Conservation (phyloP, 2,888 invertebrate genomes). For the Lasioglossum calceatum region DNA sequence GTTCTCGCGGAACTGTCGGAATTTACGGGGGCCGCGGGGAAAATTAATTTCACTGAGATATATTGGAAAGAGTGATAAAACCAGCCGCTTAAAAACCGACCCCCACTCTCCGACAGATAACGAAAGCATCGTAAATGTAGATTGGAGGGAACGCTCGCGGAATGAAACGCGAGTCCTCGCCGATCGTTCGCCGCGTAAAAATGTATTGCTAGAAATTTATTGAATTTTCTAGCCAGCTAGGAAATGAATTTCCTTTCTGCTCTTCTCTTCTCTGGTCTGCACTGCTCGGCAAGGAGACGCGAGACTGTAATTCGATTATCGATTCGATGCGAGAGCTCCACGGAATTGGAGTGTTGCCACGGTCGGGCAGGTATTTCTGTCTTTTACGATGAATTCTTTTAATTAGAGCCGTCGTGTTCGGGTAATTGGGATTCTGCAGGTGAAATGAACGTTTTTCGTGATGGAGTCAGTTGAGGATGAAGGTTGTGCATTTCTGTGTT, state of each 20-base stretch:
- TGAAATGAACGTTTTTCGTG: not conserved
- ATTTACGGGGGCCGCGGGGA: slow-evolving; percentile 37
- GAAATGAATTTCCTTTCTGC: not conserved
- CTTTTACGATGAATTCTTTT: slow-evolving; percentile 10
- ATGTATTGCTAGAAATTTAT: slow-evolving; percentile 45
- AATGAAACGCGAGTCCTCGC: slow-evolving; percentile 5
- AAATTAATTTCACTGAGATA: slow-evolving; percentile 51
- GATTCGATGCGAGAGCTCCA: not conserved
- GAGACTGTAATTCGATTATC: slow-evolving; percentile 11
- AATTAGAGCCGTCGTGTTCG: not conserved
- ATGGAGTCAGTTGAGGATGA: not conserved
- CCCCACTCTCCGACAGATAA: slow-evolving; percentile 40
- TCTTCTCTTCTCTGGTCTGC: not conserved
- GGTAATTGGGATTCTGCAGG: not conserved
- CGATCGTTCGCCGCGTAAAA: slow-evolving; percentile 36
- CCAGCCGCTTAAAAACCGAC: slow-evolving; percentile 43
- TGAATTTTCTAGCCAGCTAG: slow-evolving; percentile 28
- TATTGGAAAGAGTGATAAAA: slow-evolving; percentile 63
- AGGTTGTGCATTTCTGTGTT: not conserved
- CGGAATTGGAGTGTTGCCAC: not conserved
- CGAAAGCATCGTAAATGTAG: slow-evolving; percentile 56
- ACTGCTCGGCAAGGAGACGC: not conserved
- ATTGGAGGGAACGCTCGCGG: slow-evolving; percentile 38
- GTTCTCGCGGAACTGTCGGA: slow-evolving; percentile 14
- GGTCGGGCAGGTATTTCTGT: not conserved